Conservation (phyloP, 2,888 invertebrate species). For the Sclerodermus sp. region DNA sequence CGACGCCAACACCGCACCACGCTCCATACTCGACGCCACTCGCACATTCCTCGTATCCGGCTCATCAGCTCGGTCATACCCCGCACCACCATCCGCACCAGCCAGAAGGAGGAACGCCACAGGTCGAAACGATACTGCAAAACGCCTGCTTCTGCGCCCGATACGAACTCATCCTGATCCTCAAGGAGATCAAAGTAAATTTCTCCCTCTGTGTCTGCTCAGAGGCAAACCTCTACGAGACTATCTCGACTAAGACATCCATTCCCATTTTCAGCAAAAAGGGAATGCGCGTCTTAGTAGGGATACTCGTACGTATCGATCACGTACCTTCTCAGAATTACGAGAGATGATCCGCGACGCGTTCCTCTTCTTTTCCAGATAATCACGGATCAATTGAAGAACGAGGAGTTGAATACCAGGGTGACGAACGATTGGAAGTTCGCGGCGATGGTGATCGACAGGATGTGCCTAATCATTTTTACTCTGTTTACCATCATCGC, state of each 20-base stretch:
- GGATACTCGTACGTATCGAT: too few species aligned
- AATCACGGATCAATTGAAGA: conserved; percentile 80
- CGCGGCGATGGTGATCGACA: conserved; percentile 99
- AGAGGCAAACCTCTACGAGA: too few species aligned
- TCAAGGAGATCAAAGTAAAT: conserved; percentile 76
- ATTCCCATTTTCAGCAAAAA: too few species aligned
- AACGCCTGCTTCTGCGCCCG: conserved; percentile 89
- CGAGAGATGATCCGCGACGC: too few species aligned
- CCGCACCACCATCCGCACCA: conserved; percentile 56
- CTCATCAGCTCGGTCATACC: conserved; percentile 51
- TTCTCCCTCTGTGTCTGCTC: too few species aligned
- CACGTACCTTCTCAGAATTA: too few species aligned
- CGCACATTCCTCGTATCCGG: conserved; percentile 41
- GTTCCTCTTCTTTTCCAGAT: conserved; percentile 56
- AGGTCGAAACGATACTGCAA: conserved; percentile 74
- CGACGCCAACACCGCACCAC: conserved; percentile 49
- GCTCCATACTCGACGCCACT: conserved; percentile 35
- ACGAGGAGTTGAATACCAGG: conserved; percentile 92
- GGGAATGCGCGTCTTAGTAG: too few species aligned
- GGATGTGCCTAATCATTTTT: conserved; percentile 99
- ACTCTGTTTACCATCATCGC: conserved; percentile 97
- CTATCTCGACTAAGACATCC: too few species aligned
- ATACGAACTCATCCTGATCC: conserved; percentile 91
- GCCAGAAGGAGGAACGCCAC: conserved; percentile 71
- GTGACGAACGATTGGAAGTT: conserved; percentile 99